Evolutionary conservation across 2,113 vertebrate species (phyloP), one percentile per base, ranked within the genome.

Genomic region (Nerophis lumbriciformis): DNA sequence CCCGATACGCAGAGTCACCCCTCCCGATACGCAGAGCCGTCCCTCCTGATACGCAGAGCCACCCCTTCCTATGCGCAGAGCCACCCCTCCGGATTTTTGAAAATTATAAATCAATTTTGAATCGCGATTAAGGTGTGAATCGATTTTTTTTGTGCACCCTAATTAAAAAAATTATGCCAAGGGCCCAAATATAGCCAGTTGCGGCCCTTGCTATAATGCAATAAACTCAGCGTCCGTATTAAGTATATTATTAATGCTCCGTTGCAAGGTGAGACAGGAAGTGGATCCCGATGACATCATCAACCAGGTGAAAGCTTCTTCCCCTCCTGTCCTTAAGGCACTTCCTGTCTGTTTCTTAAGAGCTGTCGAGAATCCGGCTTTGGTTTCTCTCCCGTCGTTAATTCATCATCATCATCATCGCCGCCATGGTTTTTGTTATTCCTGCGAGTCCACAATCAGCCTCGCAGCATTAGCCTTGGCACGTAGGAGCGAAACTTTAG

Each of bases 251-350:
- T 28, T 28, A 71, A 66, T 68, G 55, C 71, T 62, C 35, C 3
- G 48, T 54, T 44, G 58, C 64, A 55, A 57, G 16, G 44, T 21
- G 61, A 79, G 58, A 61, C 61, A 61, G 78, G 67, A 80, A 69
- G 82, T 72, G 66, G 78, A 79, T 81, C 79, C 72, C 69, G 80
- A 81, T 81, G 58, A 77, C 73, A 82, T 76, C 73, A 81, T 63
- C 52, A 60, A 49, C 61, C 79, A 86, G 83, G 83, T 88, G 73
- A 84, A 75, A 58, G 69, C 67, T 72, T 81, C 75, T 86, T 83
- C 71, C 71, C 61, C 15, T 44, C 62, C 67, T 67, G 54, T 53
- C 12, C 69, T 42, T 59, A 65, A 56, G 57, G 53, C 42, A 55
- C 53, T 51, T 56, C 66, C 75, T 65, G 59, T 75, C 70, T 63